Evolutionary conservation across 2,888 invertebrate species (phyloP).

Genomic region (Aelia acuminata): DNA sequence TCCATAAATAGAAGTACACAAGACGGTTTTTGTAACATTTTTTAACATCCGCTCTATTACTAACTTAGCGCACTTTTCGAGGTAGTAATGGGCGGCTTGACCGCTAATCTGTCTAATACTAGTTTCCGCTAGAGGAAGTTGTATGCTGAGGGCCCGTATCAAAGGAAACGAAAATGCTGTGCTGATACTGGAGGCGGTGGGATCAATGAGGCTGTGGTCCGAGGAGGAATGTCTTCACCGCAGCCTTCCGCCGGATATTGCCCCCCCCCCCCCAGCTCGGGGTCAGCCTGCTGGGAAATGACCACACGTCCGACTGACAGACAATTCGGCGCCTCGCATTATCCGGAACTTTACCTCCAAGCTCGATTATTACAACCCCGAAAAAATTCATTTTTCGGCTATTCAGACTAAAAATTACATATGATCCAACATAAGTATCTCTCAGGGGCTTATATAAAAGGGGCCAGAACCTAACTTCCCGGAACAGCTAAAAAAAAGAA

Average conservation of each 20-base stretch:
- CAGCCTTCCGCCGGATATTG: conserved; percentile 23
- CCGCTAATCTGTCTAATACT: not conserved
- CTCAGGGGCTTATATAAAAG: too few species aligned
- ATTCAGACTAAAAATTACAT: too few species aligned
- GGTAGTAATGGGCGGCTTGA: not conserved
- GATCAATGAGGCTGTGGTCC: conserved; percentile 36
- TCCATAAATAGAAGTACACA: not conserved
- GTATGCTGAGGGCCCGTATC: too few species aligned
- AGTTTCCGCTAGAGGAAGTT: not conserved
- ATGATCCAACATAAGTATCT: too few species aligned
- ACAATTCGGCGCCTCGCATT: not conserved
- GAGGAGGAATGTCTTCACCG: conserved; percentile 26
- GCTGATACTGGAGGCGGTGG: not conserved
- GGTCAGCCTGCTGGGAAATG: conserved; percentile 12
- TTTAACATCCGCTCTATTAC: not conserved
- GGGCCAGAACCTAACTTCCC: too few species aligned
- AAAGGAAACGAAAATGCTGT: not conserved
- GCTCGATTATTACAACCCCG: not conserved
- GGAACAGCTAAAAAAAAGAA: too few species aligned
- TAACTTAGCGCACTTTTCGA: not conserved
- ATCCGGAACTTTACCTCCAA: not conserved
- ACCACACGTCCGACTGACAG: not conserved
- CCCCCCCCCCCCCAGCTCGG: not conserved
- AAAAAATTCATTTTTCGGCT: not conserved
- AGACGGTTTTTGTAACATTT: not conserved